Evolutionary conservation across 2,113 vertebrate species (phyloP).

Genomic region (Poeciliopsis prolifica): DNA sequence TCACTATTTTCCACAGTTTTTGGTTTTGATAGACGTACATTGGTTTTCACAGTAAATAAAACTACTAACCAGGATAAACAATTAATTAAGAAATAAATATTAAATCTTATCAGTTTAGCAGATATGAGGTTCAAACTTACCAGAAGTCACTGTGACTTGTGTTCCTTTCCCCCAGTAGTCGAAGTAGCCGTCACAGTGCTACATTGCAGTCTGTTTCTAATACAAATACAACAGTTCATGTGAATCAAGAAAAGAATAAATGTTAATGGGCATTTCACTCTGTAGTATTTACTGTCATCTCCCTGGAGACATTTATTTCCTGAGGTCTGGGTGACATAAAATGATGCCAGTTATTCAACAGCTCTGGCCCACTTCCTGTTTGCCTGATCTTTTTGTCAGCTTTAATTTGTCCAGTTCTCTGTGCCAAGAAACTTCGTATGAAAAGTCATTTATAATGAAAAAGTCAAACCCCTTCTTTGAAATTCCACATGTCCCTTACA

Average conservation of each 20-base stretch:
- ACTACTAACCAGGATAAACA: not conserved
- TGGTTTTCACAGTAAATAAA: not conserved
- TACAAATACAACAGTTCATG: constrained; percentile 41
- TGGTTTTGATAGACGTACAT: not conserved
- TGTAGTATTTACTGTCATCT: constrained; percentile 25
- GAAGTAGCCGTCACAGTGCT: constrained; percentile 33
- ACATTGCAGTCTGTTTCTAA: constrained; percentile 5
- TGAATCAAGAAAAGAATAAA: not conserved
- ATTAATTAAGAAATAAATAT: not conserved
- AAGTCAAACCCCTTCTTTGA: not conserved
- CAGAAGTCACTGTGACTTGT: constrained; percentile 62
- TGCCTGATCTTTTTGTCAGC: constrained; percentile 11
- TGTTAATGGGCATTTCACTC: constrained; percentile 6
- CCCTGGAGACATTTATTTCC: constrained; percentile 44
- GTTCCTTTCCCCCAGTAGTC: constrained; percentile 34
- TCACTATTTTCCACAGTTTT: not conserved
- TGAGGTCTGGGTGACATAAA: constrained; percentile 32
- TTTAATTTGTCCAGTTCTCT: not conserved
- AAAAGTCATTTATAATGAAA: not conserved
- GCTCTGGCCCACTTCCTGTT: constrained; percentile 48
- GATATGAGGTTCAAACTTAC: constrained; percentile 42
- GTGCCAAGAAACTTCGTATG: not conserved
- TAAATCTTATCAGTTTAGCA: accelerated
- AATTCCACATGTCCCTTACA: too few relatives aligned
- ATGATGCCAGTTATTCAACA: constrained; percentile 8